Conservation (phyloP, 2,888 invertebrate species). For the Siphlonurus alternatus region DNA sequence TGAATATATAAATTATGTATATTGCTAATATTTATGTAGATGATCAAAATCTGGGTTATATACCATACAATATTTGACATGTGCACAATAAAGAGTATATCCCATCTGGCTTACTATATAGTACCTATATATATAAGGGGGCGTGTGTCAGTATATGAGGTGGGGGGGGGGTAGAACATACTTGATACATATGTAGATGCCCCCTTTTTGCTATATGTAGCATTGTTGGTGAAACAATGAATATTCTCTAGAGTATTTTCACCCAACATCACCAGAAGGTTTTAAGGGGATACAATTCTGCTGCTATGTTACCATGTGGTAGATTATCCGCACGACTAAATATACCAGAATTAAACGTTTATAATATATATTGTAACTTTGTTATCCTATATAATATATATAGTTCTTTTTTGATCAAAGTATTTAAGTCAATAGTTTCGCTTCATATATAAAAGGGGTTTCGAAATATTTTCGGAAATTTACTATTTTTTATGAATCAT, state of each 20-base stretch:
- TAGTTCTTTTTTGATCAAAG: too few relatives aligned
- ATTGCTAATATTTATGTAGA: too few relatives aligned
- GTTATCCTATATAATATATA: too few relatives aligned
- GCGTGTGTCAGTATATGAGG: too few relatives aligned
- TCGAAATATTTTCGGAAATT: too few relatives aligned
- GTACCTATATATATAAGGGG: background rate
- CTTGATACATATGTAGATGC: background rate
- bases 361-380: too few relatives aligned
- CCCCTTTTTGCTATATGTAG: background rate
- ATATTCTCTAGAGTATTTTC: background rate
- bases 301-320: background rate
- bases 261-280: background rate
- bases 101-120: background rate
- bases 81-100: background rate
- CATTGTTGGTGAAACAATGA: too few relatives aligned
- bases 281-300: background rate
- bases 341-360: background rate
- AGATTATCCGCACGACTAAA: background rate
- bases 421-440: too few relatives aligned
- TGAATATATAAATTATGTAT: too few relatives aligned
- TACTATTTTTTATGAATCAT: too few relatives aligned
- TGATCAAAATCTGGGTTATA: too few relatives aligned
- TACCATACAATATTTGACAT: background rate
- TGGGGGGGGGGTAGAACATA: background rate
- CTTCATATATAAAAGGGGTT: too few relatives aligned